Evolutionary conservation across 2,113 vertebrate genomes (phyloP).

Genomic region (Carlito syrichta): DNA sequence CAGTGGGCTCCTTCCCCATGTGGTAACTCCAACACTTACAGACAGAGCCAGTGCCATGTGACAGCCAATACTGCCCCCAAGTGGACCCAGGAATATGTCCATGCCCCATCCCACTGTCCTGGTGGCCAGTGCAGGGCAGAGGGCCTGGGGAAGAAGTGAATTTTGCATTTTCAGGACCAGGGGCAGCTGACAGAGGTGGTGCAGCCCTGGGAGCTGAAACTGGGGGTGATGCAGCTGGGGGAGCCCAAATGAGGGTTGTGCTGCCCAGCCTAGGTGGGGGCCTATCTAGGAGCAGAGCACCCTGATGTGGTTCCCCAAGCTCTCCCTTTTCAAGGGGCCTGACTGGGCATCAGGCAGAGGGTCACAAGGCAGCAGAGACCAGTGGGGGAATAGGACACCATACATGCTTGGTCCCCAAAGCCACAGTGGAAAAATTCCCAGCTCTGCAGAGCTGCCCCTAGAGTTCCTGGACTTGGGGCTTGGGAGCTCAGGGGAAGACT

Average conservation of each 20-base stretch:
- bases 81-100: rapidly evolving
- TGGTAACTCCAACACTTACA: no score
- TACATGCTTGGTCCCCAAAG: neutral
- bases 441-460: neutral
- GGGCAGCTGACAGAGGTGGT: neutral
- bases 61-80: neutral
- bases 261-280: neutral
- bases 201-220: no score
- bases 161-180: neutral
- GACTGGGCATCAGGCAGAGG: neutral
- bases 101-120: neutral
- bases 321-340: neutral
- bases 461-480: no score
- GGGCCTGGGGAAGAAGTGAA: no score
- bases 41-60: neutral
- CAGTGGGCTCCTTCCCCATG: neutral
- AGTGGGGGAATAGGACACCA: rapidly evolving
- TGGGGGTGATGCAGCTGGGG: no score
- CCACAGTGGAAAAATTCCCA: neutral
- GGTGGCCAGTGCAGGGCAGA: neutral
- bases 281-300: no score
- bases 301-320: neutral
- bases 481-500: no score
- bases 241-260: neutral
- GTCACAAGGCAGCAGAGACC: neutral